phyloP scores from a whole-genome alignment of 2,113 vertebrate genomes.

The Typhlomys cinereus region DNA sequence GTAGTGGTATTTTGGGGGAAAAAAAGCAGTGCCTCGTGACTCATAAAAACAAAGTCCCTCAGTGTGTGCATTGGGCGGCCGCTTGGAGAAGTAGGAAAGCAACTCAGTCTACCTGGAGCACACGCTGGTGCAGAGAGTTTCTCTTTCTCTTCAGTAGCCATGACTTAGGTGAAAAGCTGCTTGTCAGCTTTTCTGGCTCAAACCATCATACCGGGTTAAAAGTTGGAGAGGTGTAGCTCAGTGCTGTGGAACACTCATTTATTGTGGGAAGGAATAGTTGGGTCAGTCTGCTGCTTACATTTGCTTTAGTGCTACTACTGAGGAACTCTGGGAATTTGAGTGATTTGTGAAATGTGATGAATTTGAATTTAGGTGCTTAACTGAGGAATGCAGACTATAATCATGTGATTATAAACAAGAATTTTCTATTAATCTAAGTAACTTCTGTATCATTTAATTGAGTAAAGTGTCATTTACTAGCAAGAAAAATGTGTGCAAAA shows the following conservation, averaged over 20 bases:
- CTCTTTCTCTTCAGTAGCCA: neutral
- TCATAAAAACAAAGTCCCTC: neutral
- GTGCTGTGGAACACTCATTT: neutral
- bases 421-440: neutral
- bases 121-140: neutral
- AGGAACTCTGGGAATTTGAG: neutral
- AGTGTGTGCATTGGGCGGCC: neutral
- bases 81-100: neutral
- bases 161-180: neutral
- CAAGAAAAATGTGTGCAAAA: neutral
- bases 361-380: neutral
- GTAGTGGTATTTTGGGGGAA: neutral
- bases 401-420: neutral
- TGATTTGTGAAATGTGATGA: neutral
- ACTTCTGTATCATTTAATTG: conserved; percentile 1
- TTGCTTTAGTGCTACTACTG: neutral
- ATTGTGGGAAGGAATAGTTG: neutral
- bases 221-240: neutral
- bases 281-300: neutral
- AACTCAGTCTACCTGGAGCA: neutral
- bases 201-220: neutral
- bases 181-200: neutral
- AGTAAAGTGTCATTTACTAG: neutral
- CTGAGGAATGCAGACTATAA: neutral
- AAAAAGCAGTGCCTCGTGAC: neutral